These are phyloP conservation scores for Adineta ricciae DNA, from an alignment of 2,888 invertebrate genomes.

Conservation along the genomic window DNA sequence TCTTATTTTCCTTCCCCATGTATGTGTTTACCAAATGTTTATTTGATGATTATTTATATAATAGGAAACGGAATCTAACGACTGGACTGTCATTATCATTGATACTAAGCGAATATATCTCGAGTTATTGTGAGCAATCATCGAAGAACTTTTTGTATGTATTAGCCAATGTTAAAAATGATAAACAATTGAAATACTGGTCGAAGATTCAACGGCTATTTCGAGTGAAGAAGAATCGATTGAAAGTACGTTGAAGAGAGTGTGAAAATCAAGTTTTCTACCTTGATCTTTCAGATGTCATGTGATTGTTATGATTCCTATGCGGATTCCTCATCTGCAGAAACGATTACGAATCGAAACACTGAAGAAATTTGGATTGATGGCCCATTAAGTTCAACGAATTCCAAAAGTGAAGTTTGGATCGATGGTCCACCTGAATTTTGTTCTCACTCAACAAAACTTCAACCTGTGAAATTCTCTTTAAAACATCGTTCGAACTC, in stretches of 20 bases:
- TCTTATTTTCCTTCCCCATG: not conserved
- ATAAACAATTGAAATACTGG: not conserved
- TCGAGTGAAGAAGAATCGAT: not conserved
- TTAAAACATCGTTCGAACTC: not conserved
- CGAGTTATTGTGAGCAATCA: not conserved
- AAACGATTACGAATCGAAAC: not conserved
- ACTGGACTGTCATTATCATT: not conserved
- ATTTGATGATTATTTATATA: not conserved
- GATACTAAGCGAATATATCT: not conserved
- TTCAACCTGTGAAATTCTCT: not conserved
- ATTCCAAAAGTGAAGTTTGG: conserved; percentile 26
- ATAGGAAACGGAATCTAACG: not conserved
- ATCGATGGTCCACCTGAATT: conserved; percentile 28
- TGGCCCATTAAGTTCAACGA: conserved; percentile 22
- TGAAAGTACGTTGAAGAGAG: not conserved
- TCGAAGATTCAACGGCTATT: not conserved
- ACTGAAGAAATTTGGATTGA: conserved; percentile 30
- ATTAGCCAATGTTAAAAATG: not conserved
- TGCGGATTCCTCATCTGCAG: not conserved
- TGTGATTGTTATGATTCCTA: not conserved
- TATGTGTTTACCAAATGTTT: not conserved
- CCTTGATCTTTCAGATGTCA: not conserved
- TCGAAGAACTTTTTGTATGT: not conserved
- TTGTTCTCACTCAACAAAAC: not conserved
- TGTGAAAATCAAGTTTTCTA: too few relatives aligned